Evolutionary conservation across 2,888 invertebrate genomes (phyloP), one percentile per base, ranked within the genome.

Genomic region (Didymodactylos carnosus): DNA sequence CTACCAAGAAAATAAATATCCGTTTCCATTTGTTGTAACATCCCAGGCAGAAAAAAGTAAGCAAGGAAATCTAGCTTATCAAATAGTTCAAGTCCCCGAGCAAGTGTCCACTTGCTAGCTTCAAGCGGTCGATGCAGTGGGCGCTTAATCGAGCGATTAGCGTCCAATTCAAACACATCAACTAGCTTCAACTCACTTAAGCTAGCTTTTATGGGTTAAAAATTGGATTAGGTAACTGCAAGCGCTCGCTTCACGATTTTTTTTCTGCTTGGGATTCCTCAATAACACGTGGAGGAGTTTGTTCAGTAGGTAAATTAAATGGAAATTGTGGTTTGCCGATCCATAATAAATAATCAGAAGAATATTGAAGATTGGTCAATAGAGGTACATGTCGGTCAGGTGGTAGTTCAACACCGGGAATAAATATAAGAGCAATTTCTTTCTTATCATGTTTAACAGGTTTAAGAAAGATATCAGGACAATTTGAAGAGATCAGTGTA

Each of bases 341-440:
- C 74, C 74, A 74, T 23, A 74, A 53, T 10, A 29, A 40, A 25
- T 53, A n/a, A n/a, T 40, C 23, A 39, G 53, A 74, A 71, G 35
- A 43, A n/a, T 4, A 10, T 35, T 74, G 74, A 7, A 71, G 7
- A 41, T 74, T 19, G 39, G 23, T 27, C 19, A 71, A 41, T 43
- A 71, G 62, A 43, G 53, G 70, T 62, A 39, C 19, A 39, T 74
- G 71, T 41, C 51, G 51, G n/a, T 46, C 25, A 19, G 74, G 71
- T n/a, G 74, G 71, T 35, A 74, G 10, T 25, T 62, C 62, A n/a
- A 71, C 74, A 23, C 74, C 74, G 23, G 51, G 74, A 11, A 74
- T 27, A 46, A 74, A 71, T 46, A 74, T 72, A 43, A 74, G 43
- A 35, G 71, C 71, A 3, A 53, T 35, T 10, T 71, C 10, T 7